phyloP scores from a whole-genome alignment of 2,888 invertebrate genomes.

The Cryptus viduatorius region DNA sequence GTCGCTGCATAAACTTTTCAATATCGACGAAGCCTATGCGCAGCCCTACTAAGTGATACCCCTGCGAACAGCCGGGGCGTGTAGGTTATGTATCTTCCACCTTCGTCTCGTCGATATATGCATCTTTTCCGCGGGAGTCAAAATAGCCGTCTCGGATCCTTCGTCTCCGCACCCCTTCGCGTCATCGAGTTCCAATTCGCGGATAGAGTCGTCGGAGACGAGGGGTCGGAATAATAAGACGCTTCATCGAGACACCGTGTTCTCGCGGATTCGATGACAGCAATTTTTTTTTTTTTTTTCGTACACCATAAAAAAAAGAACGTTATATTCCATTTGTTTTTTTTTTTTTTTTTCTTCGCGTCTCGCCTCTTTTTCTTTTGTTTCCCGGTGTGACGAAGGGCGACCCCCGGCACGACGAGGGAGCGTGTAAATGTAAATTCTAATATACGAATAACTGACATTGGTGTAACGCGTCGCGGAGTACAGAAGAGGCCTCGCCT shows the following conservation, averaged over 20 bases:
- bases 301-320: slow-evolving; percentile 14
- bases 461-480: slow-evolving; percentile 49
- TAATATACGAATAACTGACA: slow-evolving; percentile 60
- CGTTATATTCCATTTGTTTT: background rate
- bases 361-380: background rate
- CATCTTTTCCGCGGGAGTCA: slow-evolving; percentile 6
- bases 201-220: background rate
- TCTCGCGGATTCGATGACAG: slow-evolving; percentile 37
- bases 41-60: background rate
- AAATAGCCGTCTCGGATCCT: background rate
- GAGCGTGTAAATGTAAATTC: slow-evolving; percentile 66
- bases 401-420: background rate
- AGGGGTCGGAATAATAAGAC: slow-evolving; percentile 20
- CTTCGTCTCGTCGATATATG: background rate
- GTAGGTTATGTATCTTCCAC: background rate
- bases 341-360: background rate
- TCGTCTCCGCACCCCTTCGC: slow-evolving; percentile 24
- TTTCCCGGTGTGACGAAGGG: slow-evolving; percentile 14
- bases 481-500: slow-evolving; percentile 4
- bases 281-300: slow-evolving; percentile 8
- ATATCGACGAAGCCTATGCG: background rate
- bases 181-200: slow-evolving; percentile 31
- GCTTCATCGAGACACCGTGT: background rate
- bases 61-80: background rate
- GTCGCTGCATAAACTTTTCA: background rate